Conservation (phyloP, 2,797 vertebrate species). For the Prionace glauca region DNA sequence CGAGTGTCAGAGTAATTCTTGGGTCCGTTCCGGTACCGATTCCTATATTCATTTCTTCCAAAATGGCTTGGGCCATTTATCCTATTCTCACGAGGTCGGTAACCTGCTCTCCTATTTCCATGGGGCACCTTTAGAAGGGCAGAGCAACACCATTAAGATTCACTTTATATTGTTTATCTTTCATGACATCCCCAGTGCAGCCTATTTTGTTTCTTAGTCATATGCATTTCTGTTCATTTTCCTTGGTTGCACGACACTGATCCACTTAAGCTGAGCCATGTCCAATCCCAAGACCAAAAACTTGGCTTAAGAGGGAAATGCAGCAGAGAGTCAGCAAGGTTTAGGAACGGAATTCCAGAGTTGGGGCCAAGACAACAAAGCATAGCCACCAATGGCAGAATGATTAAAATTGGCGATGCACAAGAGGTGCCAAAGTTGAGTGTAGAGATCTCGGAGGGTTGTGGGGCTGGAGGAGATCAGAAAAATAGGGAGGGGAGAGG, state of each 20-base stretch:
- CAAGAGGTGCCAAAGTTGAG: not conserved
- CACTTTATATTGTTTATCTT: not conserved
- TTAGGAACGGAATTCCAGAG: not conserved
- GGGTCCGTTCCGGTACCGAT: conserved; percentile 54
- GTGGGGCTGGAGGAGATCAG: too few relatives aligned
- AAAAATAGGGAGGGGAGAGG: too few relatives aligned
- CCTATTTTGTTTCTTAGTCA: not conserved
- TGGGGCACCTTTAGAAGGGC: conserved; percentile 62
- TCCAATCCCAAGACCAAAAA: too few relatives aligned
- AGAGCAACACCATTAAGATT: not conserved
- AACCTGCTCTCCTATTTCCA: conserved; percentile 68
- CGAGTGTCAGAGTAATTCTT: conserved; percentile 55
- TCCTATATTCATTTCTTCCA: conserved; percentile 48
- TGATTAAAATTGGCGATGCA: not conserved
- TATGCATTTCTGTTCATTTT: not conserved
- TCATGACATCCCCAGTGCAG: not conserved
- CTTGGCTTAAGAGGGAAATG: not conserved
- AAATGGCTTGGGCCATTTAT: conserved; percentile 59
- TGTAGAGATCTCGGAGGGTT: too few relatives aligned
- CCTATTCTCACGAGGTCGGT: conserved; percentile 63
- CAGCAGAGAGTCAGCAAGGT: not conserved
- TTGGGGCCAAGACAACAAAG: not conserved
- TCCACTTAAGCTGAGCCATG: too few relatives aligned
- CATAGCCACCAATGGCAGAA: not conserved
- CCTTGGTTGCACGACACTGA: not conserved